Base-by-base conservation (phyloP, 2,797 vertebrate genomes). In the Acridotheres tristis region DNA sequence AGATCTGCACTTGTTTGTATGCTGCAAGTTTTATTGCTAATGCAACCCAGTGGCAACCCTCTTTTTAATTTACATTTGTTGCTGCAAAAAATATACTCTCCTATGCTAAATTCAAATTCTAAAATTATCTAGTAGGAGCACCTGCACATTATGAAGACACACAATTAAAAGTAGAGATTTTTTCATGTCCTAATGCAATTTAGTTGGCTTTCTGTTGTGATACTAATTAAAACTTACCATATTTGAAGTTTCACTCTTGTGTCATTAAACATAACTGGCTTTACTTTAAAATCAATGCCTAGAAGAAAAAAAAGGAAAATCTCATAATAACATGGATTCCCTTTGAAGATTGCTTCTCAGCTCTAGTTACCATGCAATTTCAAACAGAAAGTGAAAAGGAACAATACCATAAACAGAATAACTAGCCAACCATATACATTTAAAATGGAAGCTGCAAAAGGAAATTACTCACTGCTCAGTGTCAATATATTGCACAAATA, bases 201-300 rank as follows among this genome's bases (percentile, higher is more conserved):
- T 25, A 91, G 29, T 32, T 76, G 23, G 45, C 32, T 82, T 51
- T 86, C 66, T 73, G 55, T 71, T 90, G 63, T 74, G 74, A 78
- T 27, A 89, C 22, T 89, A 85, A 91, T 89, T 76, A 90, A 89
- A 91, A 81, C 97, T 97, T 95, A 98, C 97, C 97, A 98, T 95
- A 98, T 98, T 89, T 98, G 98, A 87, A 98, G 97, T 88, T 97
- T 97, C 87, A 98, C 91, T 91, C 92, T 93, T 71, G 73, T 98
- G 48, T 87, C 96, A 73, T 96, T 94, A 89, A 97, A 85, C 1
- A 50, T 87, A 87, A 97, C 81, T 57, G 88, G 88, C 83, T 98
- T 98, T 54, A 97, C 97, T 93, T 97, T 97, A 95, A 98, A 98
- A 95, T 98, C 97, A 95, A 98, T 97, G 63, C 97, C 98, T 98